These are phyloP conservation scores for Selene dorsalis DNA, from an alignment of 2,797 vertebrate species.

Conservation along the genomic window DNA sequence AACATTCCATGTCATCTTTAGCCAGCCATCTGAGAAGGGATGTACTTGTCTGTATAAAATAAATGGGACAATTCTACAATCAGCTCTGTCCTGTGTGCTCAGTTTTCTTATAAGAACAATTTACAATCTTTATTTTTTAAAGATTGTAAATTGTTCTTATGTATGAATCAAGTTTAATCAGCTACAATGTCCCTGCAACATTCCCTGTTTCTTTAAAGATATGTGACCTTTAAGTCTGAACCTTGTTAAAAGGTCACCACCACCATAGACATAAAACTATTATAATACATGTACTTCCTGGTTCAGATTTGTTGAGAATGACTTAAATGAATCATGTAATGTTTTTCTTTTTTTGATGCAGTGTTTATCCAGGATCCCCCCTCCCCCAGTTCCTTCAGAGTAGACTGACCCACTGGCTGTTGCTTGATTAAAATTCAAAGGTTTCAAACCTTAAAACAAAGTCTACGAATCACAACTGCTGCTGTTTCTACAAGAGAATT, in stretches of 20 bases:
- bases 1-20: slow-evolving; percentile 99
- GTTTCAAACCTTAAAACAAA: background rate
- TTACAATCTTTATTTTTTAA: too few species aligned
- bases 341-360: background rate
- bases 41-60: slow-evolving; percentile 95
- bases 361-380: background rate
- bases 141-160: too few species aligned
- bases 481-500: too few species aligned
- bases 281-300: background rate
- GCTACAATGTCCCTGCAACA: background rate
- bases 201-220: background rate
- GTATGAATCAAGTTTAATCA: background rate
- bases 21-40: slow-evolving; percentile 91
- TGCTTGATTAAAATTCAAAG: background rate
- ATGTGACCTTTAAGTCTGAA: background rate
- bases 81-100: slow-evolving; percentile 60
- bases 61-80: slow-evolving; percentile 97
- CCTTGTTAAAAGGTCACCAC: background rate
- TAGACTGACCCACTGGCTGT: background rate
- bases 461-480: too few species aligned
- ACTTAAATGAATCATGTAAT: background rate
- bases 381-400: background rate
- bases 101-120: background rate
- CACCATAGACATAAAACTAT: too few species aligned
- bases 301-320: background rate